Evolutionary conservation across 2,113 vertebrate genomes (phyloP), one percentile per base, ranked within the genome.

Genomic region (Laticauda colubrina): DNA sequence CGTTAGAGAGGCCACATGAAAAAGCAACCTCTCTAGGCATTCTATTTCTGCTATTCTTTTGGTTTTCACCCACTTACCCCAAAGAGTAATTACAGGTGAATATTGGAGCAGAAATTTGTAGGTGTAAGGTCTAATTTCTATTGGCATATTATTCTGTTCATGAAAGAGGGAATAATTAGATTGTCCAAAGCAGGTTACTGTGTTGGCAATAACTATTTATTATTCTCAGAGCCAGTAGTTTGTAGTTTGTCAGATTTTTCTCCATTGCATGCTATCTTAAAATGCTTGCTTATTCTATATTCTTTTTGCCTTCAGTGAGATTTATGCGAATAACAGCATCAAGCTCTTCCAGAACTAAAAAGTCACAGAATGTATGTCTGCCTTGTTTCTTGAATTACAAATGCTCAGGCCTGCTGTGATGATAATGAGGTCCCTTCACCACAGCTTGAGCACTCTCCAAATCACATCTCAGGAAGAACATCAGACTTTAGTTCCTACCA

Each of bases 381-480:
- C 23, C 86, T 93, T 93, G 75, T 93, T 54, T 54, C 81, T 29
- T 64, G 89, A 93, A 93, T 61, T 56, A 90, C 81, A 93, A 93
- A 64, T 9, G 29, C 14, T 39, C 43, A 81, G 18, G 55, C 90
- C 89, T 86, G 86, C 90, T 85, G 90, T 91, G 90, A 61, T 86
- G 23, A 85, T 89, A 91, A 91, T 89, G 93, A 93, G 55, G 55
- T 89, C 55, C 56, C 56, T 91, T 91, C 90, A 89, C 90, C 53
- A 56, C 81, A 91, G 91, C 15, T 94, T 61, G 87, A 93, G 88
- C 51, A 56, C 53, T 93, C 3, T 39, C 69, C 92, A 94, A 96
- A 94, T 23, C 10, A 94, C 57, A 51, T 10, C 90, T 57, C 91
- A 93, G 4, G 64, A 39, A 14, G 92, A 93, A 14, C 0, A 85